Base-by-base conservation (phyloP, 2,797 vertebrate species). In the Triplophysa yarkandensis region DNA sequence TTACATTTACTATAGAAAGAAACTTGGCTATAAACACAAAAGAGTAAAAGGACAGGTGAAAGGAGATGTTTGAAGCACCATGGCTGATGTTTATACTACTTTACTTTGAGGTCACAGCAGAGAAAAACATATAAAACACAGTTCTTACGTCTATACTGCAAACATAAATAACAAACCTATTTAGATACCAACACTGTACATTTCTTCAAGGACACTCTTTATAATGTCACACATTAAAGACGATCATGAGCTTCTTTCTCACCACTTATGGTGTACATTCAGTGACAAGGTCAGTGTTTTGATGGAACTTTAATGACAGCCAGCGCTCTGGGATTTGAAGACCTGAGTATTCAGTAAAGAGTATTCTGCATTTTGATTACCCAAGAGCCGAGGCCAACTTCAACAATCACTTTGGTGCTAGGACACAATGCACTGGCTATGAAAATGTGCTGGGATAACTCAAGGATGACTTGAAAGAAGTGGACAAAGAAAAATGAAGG, bases 161-260 rank as follows among this genome's bases (percentile, higher is more conserved):
- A 25, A 62, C 55, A n/a, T 69, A 55, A 73, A 66, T 64, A 57
- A 68, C 36, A 64, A 57, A 54, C 32, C 48, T 72, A 65, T 69
- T 27, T 63, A 58, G 41, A 57, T 65, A 69, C 57, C 55, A 74
- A 23, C 30, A 25, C 65, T n/a, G 39, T 55, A 46, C 19, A 55
- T 16, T 71, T 23, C 43, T 44, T 79, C 76, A 82, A 82, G 77
- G 81, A 78, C 62, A 64, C n/a, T 36, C 57, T 80, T 27, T 63
- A 74, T 65, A 71, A 66, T 36, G 54, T 36, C 68, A 57, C 32
- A 52, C 44, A 62, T 41, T 73, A 73, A 70, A 66, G 44, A 69
- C 11, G 11, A 23, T 27, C 60, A 57, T 32, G 57, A 65, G 43
- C 43, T 66, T 32, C 52, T 79, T 66, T 34, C 54, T 66, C 46